Evolutionary conservation across 2,113 vertebrate species (phyloP), one percentile per base, ranked within the genome.

Genomic region (Cyanoramphus novaezelandiae): DNA sequence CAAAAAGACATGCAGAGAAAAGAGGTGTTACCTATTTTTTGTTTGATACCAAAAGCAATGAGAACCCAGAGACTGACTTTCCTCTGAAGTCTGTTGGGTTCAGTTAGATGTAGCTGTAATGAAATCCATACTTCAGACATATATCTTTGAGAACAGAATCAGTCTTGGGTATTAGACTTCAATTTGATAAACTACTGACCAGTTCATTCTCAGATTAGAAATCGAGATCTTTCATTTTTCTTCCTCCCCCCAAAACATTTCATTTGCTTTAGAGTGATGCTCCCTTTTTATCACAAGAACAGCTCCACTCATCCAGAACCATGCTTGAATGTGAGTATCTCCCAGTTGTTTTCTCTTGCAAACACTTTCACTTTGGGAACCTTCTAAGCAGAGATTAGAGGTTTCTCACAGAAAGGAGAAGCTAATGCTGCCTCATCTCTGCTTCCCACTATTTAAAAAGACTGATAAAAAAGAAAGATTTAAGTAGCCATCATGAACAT

Each of bases 21-120:
- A 77, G 17, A 68, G 13, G 47, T 55, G 64, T 57, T 71, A 52
- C 90, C 44, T 88, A 11, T 72, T 91, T 91, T 94, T 70, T 39
- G 39, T 86, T 96, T 88, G 46, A 86, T 82, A 95, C 80, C 82
- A 94, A 91, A 96, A 97, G 60, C 63, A 76, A 79, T 86, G 83
- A 87, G 74, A 23, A 82, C 12, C 1, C 23, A 68, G 52, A 65
- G 21, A 5, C 7, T 67, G 35, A 52, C n/a, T 94, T 75, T 47
- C 27, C n/a, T 69, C 53, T 89, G 31, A 64, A 44, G 84, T 77
- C 4, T 6, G 19, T 57, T 63, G 14, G 9, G 11, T 85, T 79
- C 50, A 65, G 8, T 79, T 72, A 64, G n/a, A 10, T 71, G 50
- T 47, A 53, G 33, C 20, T 78, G 39, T 68, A 43, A 60, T 18